Conservation (phyloP, 2,888 invertebrate species). For the Tetragonula carbonaria region DNA sequence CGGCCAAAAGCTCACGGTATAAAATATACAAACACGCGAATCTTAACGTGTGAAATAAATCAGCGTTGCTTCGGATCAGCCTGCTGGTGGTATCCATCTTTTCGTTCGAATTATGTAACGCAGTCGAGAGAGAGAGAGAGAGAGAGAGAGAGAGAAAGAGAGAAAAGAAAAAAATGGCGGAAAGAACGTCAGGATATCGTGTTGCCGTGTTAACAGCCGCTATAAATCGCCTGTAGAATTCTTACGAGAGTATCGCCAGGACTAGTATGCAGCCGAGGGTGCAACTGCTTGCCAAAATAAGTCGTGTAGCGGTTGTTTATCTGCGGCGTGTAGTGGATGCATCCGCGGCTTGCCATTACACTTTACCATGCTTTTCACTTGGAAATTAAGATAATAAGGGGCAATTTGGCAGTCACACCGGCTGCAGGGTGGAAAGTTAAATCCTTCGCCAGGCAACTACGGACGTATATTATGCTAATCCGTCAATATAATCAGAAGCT, state of each 20-base stretch:
- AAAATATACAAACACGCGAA: background rate
- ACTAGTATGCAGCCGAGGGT: background rate
- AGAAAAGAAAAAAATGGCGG: too few relatives aligned
- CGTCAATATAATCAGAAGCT: constrained; percentile 56
- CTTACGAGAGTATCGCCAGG: constrained; percentile 28
- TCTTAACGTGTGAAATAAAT: background rate
- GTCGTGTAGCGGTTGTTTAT: constrained; percentile 46
- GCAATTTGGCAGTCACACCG: constrained; percentile 52
- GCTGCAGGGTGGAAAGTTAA: constrained; percentile 44
- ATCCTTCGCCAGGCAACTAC: constrained; percentile 45
- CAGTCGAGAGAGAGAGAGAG: too few relatives aligned
- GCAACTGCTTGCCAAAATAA: constrained; percentile 46
- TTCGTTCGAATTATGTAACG: background rate
- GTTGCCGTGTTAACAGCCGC: constrained; percentile 14
- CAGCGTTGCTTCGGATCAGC: background rate
- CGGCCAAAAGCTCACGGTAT: background rate
- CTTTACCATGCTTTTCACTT: constrained; percentile 31
- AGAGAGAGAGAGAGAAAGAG: background rate
- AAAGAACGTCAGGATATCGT: background rate
- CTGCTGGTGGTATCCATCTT: background rate
- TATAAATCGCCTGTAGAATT: constrained; percentile 35
- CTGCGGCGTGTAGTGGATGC: constrained; percentile 1
- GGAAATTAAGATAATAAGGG: constrained; percentile 59
- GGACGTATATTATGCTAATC: constrained; percentile 56
- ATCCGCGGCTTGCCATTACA: constrained; percentile 15